Conservation (phyloP, 2,888 invertebrate species). For the Erpobdella octoculata region DNA sequence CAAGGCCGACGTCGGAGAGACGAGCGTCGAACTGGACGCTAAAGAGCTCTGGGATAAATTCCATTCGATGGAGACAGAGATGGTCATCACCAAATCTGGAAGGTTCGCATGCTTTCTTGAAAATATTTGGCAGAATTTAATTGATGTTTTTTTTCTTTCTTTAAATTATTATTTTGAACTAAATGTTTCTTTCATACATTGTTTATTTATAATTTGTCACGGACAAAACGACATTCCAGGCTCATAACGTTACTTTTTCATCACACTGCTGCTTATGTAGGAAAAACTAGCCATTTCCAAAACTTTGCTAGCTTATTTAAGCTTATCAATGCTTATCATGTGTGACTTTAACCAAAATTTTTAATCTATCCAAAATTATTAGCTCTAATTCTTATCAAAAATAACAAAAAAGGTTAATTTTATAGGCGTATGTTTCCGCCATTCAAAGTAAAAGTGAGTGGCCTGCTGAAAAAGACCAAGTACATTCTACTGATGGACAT, state of each 20-base stretch:
- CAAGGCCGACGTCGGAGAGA: constrained; percentile 97
- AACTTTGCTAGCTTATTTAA: too few species aligned
- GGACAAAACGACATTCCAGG: background rate
- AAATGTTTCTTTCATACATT: background rate
- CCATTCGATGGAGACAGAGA: constrained; percentile 53
- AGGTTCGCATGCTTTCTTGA: constrained; percentile 43
- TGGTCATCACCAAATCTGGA: constrained; percentile 56
- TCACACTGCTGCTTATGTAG: too few species aligned
- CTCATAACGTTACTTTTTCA: too few species aligned
- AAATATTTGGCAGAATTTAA: too few species aligned
- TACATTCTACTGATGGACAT: constrained; percentile 97
- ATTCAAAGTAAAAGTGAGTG: constrained; percentile 96
- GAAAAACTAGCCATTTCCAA: too few species aligned
- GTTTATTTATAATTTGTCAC: too few species aligned
- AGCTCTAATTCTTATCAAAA: background rate
- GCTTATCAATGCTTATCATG: too few species aligned
- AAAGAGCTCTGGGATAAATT: constrained; percentile 54
- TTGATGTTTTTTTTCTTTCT: background rate
- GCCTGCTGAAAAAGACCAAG: constrained; percentile 95
- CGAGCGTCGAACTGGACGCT: constrained; percentile 73
- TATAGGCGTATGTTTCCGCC: constrained; percentile 98
- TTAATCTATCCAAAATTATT: background rate
- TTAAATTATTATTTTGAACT: background rate
- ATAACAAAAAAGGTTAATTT: background rate
- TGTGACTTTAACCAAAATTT: too few species aligned